Evolutionary conservation across 2,113 vertebrate genomes (phyloP), one percentile per base, ranked within the genome.

Genomic region (Hymenochirus boettgeri): DNA sequence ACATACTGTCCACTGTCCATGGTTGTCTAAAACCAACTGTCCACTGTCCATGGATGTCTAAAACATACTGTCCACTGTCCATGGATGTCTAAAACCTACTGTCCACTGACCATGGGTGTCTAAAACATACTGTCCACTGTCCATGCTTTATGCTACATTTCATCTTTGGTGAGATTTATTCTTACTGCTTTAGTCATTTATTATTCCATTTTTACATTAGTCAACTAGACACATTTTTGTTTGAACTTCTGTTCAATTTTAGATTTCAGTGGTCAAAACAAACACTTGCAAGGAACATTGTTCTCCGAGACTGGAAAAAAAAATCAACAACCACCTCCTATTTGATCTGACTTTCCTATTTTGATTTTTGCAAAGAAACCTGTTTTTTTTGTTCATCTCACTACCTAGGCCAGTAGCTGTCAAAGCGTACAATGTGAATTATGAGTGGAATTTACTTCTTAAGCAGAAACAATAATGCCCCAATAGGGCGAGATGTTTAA

Each of bases 321-420:
- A n/a, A n/a, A n/a, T n/a, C n/a, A n/a, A n/a, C n/a, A n/a, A 33
- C 45, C 50, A 64, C 54, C 62, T 31, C 13, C 51, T 4, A 55
- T 45, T 56, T 37, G 51, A 55, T 46, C 29, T 25, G 60, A 22
- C 12, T 50, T 22, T 61, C 10, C 18, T 8, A 47, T 50, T 50
- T 13, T n/a, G n/a, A 50, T 61, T 22, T 25, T 31, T 52, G 18
- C 21, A 62, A 45, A 23, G 23, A 27, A 27, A 54, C 29, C 24
- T 17, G 48, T 21, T 15, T 65, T 56, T 42, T n/a, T 42, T 42
- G 10, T 12, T 46, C 26, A 46, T 56, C 50, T 18, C 23, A 12
- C 39, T 47, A 45, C 35, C 50, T 54, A 42, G 22, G 13, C 62
- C 37, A 53, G 17, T 13, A 7, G 48, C 33, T 62, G 19, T 33